Evolutionary conservation across 2,888 invertebrate genomes (phyloP).

Genomic region (Macrosiphum euphorbiae): DNA sequence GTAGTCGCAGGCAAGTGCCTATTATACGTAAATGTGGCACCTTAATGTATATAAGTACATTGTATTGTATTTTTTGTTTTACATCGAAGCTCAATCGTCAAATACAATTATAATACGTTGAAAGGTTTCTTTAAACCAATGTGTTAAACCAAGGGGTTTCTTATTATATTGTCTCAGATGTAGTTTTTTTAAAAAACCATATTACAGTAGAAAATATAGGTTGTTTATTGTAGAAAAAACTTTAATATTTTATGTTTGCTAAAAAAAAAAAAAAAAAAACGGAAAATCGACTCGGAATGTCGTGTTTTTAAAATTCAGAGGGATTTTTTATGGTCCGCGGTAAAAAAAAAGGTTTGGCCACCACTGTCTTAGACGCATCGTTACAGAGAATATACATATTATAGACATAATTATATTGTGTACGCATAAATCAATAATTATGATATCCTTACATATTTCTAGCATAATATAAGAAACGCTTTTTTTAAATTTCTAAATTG

Average conservation of each 20-base stretch:
- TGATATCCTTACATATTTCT: background rate
- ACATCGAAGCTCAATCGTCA: background rate
- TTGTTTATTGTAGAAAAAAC: too few species aligned
- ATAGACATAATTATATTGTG: background rate
- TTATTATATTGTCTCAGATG: background rate
- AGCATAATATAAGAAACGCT: background rate
- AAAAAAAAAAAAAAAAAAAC: too few species aligned
- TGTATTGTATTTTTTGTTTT: background rate
- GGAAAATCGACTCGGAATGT: too few species aligned
- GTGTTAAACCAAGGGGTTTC: background rate
- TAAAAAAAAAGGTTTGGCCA: too few species aligned
- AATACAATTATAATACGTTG: background rate
- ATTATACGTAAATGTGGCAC: background rate
- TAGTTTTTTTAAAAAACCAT: background rate
- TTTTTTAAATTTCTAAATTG: background rate
- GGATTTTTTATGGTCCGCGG: too few species aligned
- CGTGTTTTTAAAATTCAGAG: too few species aligned
- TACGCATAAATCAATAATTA: background rate
- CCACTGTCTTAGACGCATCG: background rate
- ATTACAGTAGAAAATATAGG: background rate
- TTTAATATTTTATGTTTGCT: too few species aligned
- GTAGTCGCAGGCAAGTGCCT: background rate
- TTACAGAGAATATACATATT: background rate
- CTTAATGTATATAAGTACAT: background rate
- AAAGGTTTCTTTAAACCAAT: background rate